phyloP scores from a whole-genome alignment of 2,113 vertebrate genomes.

The Tenrec ecaudatus region DNA sequence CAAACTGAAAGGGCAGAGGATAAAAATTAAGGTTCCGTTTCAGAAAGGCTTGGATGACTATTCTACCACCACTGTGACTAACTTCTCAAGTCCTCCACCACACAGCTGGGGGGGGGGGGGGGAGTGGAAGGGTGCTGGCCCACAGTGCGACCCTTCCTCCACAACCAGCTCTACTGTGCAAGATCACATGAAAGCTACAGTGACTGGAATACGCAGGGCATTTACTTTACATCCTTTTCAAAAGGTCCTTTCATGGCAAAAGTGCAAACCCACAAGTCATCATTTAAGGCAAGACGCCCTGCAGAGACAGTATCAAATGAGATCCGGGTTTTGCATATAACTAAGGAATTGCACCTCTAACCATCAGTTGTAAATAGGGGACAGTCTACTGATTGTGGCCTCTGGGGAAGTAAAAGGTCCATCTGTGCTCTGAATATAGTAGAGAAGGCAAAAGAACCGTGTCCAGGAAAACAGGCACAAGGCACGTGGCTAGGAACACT shows the following conservation, averaged over 20 bases:
- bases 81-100: neutral
- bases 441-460: neutral
- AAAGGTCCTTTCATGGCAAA: conserved; percentile 5
- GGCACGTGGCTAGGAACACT: neutral
- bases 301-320: neutral
- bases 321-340: neutral
- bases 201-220: neutral
- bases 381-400: neutral
- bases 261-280: neutral
- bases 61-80: neutral
- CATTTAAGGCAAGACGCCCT: neutral
- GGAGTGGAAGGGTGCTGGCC: neutral
- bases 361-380: neutral
- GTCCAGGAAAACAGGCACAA: neutral
- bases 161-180: neutral
- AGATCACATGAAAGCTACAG: conserved; percentile 21
- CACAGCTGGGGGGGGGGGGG: neutral
- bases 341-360: neutral
- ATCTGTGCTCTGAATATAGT: neutral
- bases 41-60: neutral
- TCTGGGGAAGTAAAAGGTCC: neutral
- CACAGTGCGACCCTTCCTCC: neutral
- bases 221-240: neutral
- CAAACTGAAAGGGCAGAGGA: neutral
- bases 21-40: no score